Evolutionary conservation across 2,113 vertebrate genomes (phyloP).

Genomic region (Dicentrarchus labrax): DNA sequence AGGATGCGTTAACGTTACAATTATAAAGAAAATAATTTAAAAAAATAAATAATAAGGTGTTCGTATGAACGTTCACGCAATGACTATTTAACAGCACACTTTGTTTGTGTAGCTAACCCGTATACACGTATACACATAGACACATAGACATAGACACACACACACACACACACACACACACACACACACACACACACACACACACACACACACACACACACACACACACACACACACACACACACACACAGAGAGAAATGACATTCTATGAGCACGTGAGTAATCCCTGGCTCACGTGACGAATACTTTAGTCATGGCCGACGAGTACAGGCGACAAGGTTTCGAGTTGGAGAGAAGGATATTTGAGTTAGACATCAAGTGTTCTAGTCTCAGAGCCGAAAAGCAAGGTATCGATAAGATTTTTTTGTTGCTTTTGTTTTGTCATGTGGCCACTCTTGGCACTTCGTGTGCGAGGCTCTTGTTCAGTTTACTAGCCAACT

Average conservation of each 20-base stretch:
- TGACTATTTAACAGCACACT: fast-evolving
- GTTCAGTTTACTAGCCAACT: constrained; percentile 47
- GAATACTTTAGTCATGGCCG: constrained; percentile 85
- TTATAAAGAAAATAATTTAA: too few relatives aligned
- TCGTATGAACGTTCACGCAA: too few relatives aligned
- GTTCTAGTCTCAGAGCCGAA: constrained; percentile 83
- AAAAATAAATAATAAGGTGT: too few relatives aligned
- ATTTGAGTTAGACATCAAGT: constrained; percentile 86
- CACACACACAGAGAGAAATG: neutral
- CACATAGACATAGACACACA: too few relatives aligned
- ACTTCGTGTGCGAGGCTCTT: neutral
- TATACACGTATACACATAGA: too few relatives aligned
- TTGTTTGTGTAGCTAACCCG: neutral
- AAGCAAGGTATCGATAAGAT: constrained; percentile 80
- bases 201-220: neutral
- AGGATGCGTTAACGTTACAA: too few relatives aligned
- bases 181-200: neutral
- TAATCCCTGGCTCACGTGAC: constrained; percentile 82
- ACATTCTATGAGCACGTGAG: constrained; percentile 77
- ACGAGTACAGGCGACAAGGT: constrained; percentile 86
- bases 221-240: neutral
- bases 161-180: neutral
- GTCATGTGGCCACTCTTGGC: neutral
- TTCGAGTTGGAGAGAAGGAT: constrained; percentile 88
- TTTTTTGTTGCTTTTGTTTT: neutral